Base-by-base conservation (phyloP, 2,888 invertebrate genomes). In the Eupithecia subumbrata region DNA sequence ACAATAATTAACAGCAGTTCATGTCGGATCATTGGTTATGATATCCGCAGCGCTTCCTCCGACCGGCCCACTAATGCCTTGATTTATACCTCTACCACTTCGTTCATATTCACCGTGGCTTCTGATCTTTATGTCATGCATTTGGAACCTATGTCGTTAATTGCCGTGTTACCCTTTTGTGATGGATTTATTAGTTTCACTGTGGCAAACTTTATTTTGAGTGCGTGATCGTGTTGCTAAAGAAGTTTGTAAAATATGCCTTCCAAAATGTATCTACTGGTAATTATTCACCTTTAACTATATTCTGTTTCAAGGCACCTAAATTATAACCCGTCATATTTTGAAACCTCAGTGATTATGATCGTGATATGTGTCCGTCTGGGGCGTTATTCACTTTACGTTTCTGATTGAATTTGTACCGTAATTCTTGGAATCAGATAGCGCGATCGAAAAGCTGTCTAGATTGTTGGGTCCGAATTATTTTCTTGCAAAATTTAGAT, bases 81-180 rank as follows among this genome's bases (percentile, higher is more conserved):
- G 90, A 91, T 90, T 91, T 90, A 91, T 90, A 86, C 83, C 80
- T 80, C 81, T 81, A 78, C 82, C 81, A 77, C 85, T 87, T 84
- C 87, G 80, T 88, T 89, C 85, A 86, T 86, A 85, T 83, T 83
- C 72, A 77, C 81, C 79, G 78, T 68, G 37, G 70, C 77, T 75
- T 74, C 77, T 73, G 80, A 82, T 81, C 81, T 82, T 86, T 83
- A 85, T 86, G 84, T 84, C 84, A 77, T 84, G 84, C 83, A 83
- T 76, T 84, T 80, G 83, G 83, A 84, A 80, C 77, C 73, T 79
- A 79, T 79, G 80, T 85, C 86, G 85, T 87, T 87, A 74, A 76
- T 76, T 72, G 75, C 56, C 72, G 64, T 56, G 74, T 75, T 75
- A 71, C 77, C 66, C 72, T 73, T 77, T 73, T 75, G 77, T 77